phyloP scores from a whole-genome alignment of 1,140 invertebrate genomes.

The Apis mellifera region DNA sequence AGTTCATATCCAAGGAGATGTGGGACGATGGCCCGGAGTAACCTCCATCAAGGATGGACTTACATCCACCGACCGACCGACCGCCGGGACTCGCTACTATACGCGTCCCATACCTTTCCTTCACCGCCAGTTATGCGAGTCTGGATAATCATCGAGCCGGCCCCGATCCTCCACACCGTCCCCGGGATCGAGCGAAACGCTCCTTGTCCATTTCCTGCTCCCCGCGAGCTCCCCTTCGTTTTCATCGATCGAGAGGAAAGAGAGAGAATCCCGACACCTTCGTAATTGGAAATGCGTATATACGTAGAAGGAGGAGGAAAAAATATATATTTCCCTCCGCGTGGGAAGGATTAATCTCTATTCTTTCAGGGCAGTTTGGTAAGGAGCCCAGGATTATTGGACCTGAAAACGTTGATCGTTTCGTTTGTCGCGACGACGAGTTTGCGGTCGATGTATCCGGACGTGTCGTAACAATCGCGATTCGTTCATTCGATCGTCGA shows the following conservation, averaged over 20 bases:
- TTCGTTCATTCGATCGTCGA: slow-evolving; percentile 25
- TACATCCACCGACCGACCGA: slow-evolving; percentile 65
- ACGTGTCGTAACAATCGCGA: not conserved
- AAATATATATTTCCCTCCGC: slow-evolving; percentile 9
- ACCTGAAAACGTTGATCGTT: slow-evolving; percentile 28
- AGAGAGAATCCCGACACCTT: too few species aligned
- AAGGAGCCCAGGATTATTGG: slow-evolving; percentile 44
- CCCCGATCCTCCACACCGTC: slow-evolving; percentile 42
- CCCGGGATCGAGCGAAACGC: not conserved
- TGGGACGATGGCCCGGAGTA: slow-evolving; percentile 80
- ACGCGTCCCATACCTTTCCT: slow-evolving; percentile 47
- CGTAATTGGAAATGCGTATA: too few species aligned
- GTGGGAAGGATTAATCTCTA: slow-evolving; percentile 28
- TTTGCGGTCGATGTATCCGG: not conserved
- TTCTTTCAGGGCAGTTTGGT: slow-evolving; percentile 44
- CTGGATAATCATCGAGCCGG: slow-evolving; percentile 57
- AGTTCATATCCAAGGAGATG: slow-evolving; percentile 78
- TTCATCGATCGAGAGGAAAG: not conserved
- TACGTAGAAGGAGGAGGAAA: not conserved
- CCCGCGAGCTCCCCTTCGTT: not conserved
- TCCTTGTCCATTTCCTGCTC: not conserved
- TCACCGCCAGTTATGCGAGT: slow-evolving; percentile 49
- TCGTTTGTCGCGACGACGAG: not conserved
- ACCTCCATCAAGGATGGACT: slow-evolving; percentile 81
- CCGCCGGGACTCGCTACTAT: slow-evolving; percentile 53